A percentile compares a stretch with the other conserved stretches of the same genome.
phyloP scores from a whole-genome alignment of 2,113 vertebrate genomes.

The Ancistrus triradiatus region DNA sequence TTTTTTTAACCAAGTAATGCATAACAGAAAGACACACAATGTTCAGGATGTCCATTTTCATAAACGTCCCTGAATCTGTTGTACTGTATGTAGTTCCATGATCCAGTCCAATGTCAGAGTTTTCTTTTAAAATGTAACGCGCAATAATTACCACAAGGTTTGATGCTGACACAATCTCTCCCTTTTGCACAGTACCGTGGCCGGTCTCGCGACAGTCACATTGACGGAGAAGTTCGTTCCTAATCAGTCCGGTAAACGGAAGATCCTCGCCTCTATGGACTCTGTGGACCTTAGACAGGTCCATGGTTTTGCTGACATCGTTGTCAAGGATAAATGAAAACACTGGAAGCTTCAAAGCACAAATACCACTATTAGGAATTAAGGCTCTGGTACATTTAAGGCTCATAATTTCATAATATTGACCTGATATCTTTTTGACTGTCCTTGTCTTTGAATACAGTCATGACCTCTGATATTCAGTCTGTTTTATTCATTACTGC shows the following conservation, averaged over 20 bases:
- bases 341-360: too few species aligned
- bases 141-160: not conserved
- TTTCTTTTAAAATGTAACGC: not conserved
- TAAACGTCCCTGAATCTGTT: too few species aligned
- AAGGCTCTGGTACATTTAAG: not conserved
- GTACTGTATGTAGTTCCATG: too few species aligned
- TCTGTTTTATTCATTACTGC: too few species aligned
- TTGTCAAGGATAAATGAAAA: constrained; percentile 51
- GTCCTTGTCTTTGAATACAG: too few species aligned
- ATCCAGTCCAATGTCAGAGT: not conserved
- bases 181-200: constrained; percentile 71
- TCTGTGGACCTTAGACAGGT: constrained; percentile 80
- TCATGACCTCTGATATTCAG: too few species aligned
- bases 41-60: too few species aligned
- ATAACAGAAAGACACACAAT: too few species aligned
- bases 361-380: not conserved
- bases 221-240: constrained; percentile 73
- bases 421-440: not conserved
- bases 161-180: constrained; percentile 11
- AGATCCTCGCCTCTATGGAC: constrained; percentile 78
- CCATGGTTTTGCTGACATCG: constrained; percentile 73
- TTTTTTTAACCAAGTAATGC: too few species aligned
- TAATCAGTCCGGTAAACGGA: constrained; percentile 68
- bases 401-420: too few species aligned
- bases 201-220: constrained; percentile 62